Conservation (phyloP, 1,140 invertebrate species). For the Ptiloglossa arizonensis region DNA sequence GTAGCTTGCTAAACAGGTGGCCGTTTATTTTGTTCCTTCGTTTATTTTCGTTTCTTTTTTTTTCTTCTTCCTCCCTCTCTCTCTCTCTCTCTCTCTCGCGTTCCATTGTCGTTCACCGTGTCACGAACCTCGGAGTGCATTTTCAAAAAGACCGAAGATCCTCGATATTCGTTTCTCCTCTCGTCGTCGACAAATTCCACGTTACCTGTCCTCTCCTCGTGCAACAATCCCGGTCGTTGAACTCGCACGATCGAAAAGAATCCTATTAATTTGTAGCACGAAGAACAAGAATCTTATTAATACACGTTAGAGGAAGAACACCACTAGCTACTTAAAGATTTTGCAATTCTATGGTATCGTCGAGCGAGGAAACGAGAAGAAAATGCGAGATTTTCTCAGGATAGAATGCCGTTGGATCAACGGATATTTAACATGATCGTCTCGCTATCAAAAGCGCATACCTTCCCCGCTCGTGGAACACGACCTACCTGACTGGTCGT, state of each 20-base stretch:
- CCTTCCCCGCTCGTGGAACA: neutral
- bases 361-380: neutral
- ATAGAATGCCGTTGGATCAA: neutral
- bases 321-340: neutral
- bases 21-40: slow-evolving; percentile 16
- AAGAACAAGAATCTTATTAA: neutral
- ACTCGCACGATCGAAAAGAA: neutral
- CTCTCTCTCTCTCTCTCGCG: too few relatives aligned
- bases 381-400: neutral
- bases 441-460: slow-evolving; percentile 5
- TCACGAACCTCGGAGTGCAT: too few relatives aligned
- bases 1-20: slow-evolving; percentile 40
- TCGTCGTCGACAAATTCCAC: neutral
- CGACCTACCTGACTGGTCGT: slow-evolving; percentile 19
- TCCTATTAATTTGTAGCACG: neutral
- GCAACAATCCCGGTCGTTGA: neutral
- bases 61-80: too few relatives aligned
- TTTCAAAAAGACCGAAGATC: neutral
- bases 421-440: neutral
- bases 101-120: slow-evolving; percentile 4
- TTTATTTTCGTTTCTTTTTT: neutral
- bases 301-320: neutral
- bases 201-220: neutral
- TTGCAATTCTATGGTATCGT: neutral
- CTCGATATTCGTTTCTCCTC: neutral